Evolutionary conservation across 2,888 invertebrate species (phyloP), one percentile per base, ranked within the genome.

Genomic region (Nymphalis urticae): DNA sequence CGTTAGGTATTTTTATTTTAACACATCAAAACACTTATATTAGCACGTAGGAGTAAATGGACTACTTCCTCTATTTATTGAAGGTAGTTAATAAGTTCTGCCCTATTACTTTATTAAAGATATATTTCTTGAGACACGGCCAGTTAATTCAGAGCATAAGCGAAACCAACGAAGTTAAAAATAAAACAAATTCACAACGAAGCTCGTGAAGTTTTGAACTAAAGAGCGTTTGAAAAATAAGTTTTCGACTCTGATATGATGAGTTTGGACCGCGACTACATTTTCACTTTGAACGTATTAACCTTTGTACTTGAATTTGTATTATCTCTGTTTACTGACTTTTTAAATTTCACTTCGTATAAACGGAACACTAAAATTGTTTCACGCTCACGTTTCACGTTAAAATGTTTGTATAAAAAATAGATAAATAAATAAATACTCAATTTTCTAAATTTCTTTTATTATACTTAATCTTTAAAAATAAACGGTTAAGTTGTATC

Each of bases 261-360:
- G 27, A 62, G 51, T 62, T 42, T 42, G 42, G 36, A 47, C 8
- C 19, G 16, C 9, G 6, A 24, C 51, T 60, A 60, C 21, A 17
- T n/a, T 60, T 60, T 66, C 47, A 51, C 65, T 66, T 60, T 66
- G 53, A 66, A 42, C n/a, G 47, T 53, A 66, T 66, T 60, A 60
- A 47, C 51, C 19, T 16, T 60, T 66, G 60, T 48, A 47, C 51
- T 32, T 21, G 9, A 19, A 19, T 42, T 13, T 42, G 51, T 27
- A 65, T 60, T 51, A 65, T 19, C 48, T 68, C 50, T 62, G 21
- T 63, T 63, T 47, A 61, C 62, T 48, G 50, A 19, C 42, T 53
- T 67, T 69, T 67, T 58, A 48, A 59, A 63, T 54, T 61, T 48
- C 47, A 19, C 16, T 47, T 8, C 51, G 24, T 42, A 51, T 27